These are phyloP conservation scores for Tetropium fuscum DNA, from an alignment of 2,888 invertebrate genomes.

Conservation along the genomic window DNA sequence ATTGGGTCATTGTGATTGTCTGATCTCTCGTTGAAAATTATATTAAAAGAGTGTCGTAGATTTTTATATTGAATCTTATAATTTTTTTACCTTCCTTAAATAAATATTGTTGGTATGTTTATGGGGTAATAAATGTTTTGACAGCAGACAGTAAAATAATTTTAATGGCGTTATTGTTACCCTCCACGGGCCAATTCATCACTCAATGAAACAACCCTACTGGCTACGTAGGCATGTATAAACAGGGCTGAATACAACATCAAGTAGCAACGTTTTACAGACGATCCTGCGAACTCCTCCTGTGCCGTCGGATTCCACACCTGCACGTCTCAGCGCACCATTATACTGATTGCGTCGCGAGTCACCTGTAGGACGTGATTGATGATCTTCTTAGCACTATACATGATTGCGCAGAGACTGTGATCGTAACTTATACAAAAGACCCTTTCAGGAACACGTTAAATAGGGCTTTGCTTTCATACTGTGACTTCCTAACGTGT, in stretches of 20 bases:
- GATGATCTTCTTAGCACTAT: slow-evolving; percentile 59
- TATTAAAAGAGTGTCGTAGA: no score
- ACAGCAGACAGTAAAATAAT: no score
- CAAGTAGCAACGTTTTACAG: not conserved
- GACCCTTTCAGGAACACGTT: slow-evolving; percentile 43
- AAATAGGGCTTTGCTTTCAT: slow-evolving; percentile 31
- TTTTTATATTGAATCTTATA: no score
- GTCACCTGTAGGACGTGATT: slow-evolving; percentile 60
- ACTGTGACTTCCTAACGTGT: slow-evolving; percentile 31
- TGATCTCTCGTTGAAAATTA: no score
- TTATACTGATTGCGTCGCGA: slow-evolving; percentile 58
- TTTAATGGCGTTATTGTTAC: no score
- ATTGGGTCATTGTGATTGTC: no score
- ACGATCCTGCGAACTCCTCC: slow-evolving; percentile 4
- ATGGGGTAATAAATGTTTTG: no score
- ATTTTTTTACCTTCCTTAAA: no score
- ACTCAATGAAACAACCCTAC: slow-evolving; percentile 2
- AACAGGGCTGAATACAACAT: slow-evolving; percentile 9
- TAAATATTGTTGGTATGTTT: no score
- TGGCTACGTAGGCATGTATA: slow-evolving; percentile 12
- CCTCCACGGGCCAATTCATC: no score
- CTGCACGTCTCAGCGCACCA: slow-evolving; percentile 47
- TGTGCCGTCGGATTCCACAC: slow-evolving; percentile 23
- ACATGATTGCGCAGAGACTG: slow-evolving; percentile 58
- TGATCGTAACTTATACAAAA: slow-evolving; percentile 43